phyloP scores from a whole-genome alignment of 2,888 invertebrate genomes.

The Stratiomys singularior region DNA sequence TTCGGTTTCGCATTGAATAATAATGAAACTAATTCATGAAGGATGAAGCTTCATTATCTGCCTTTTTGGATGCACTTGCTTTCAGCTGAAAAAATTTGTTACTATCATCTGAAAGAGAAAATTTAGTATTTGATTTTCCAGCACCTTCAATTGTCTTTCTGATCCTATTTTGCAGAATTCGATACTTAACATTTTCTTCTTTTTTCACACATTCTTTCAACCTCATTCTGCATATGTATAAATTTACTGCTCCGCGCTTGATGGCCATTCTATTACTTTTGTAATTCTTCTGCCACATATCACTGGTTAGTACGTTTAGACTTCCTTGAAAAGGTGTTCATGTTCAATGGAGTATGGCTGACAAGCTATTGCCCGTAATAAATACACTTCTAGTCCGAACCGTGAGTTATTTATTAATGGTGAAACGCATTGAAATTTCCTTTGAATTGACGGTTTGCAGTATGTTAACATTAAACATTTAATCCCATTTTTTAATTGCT shows the following conservation, averaged over 20 bases:
- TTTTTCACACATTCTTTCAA: too few species aligned
- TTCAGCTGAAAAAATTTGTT: too few species aligned
- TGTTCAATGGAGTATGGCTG: slow-evolving; percentile 27
- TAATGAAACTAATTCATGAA: too few species aligned
- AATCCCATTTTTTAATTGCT: slow-evolving; percentile 7
- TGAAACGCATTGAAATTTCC: slow-evolving; percentile 13
- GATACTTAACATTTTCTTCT: too few species aligned
- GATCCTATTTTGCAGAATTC: too few species aligned
- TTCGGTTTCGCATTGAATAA: too few species aligned
- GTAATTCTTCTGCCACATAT: not conserved
- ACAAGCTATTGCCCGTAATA: not conserved
- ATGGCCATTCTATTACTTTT: not conserved
- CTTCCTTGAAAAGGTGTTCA: slow-evolving; percentile 37
- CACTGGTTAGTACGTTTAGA: not conserved
- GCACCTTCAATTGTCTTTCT: too few species aligned
- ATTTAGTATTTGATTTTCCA: too few species aligned
- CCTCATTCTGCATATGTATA: too few species aligned
- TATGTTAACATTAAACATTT: not conserved
- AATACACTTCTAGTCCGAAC: not conserved
- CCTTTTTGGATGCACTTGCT: too few species aligned
- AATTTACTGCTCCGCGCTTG: not conserved
- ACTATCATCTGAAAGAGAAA: too few species aligned
- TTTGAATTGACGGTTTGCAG: not conserved
- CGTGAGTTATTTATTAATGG: slow-evolving; percentile 23
- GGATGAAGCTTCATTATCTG: too few species aligned